Percentiles rank a stretch among this genome's conserved stretches.
Evolutionary conservation across 2,888 invertebrate genomes (phyloP).

Genomic region (Neuroscelio doddi): DNA sequence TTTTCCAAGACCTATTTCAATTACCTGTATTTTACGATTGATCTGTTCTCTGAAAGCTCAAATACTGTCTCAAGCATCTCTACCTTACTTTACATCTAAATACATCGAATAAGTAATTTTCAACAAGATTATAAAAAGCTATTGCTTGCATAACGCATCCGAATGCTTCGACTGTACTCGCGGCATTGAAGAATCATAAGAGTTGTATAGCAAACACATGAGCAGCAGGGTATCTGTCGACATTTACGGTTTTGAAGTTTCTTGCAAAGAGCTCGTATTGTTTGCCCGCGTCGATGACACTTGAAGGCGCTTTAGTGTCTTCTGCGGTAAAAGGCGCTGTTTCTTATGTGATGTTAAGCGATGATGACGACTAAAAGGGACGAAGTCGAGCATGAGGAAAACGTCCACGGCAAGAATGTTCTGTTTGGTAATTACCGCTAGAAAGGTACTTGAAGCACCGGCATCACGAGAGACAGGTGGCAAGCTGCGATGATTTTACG

Average conservation of each 20-base stretch:
- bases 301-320: conserved; percentile 42
- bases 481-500: conserved; percentile 47
- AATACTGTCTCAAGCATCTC: too few relatives aligned
- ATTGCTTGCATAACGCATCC: not conserved
- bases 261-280: conserved; percentile 40
- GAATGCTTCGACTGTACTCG: not conserved
- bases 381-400: conserved; percentile 28
- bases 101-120: too few relatives aligned
- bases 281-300: conserved; percentile 43
- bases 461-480: conserved; percentile 59
- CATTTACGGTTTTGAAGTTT: conserved; percentile 14
- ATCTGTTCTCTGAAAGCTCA: too few relatives aligned
- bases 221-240: conserved; percentile 15
- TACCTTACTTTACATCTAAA: too few relatives aligned
- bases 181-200: not conserved
- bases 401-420: conserved; percentile 48
- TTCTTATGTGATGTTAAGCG: conserved; percentile 12
- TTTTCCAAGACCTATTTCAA: too few relatives aligned
- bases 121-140: too few relatives aligned
- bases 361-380: conserved; percentile 48
- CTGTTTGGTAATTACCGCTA: conserved; percentile 62
- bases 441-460: conserved; percentile 43
- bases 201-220: conserved; percentile 14
- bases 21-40: too few relatives aligned
- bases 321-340: conserved; percentile 5